Percentiles rank a stretch among this genome's conserved stretches.
Conservation (phyloP, 2,888 invertebrate genomes). For the Philaethria dido region DNA sequence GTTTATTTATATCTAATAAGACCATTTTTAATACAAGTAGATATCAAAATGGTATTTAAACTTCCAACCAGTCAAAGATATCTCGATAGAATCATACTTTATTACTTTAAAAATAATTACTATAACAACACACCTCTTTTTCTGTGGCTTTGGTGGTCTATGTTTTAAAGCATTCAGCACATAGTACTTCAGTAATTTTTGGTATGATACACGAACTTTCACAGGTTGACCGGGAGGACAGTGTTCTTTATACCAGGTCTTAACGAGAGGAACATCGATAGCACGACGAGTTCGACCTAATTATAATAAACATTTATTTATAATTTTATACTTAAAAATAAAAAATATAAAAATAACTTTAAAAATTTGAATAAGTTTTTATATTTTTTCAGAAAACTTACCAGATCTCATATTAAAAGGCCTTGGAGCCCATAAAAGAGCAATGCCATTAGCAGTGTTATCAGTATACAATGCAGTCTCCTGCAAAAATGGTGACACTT, state of each 20-base stretch:
- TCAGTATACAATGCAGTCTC: conserved; percentile 98
- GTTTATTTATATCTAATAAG: too few relatives aligned
- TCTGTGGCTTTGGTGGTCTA: conserved; percentile 98
- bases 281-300: conserved; percentile 95
- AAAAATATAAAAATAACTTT: neutral
- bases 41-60: too few relatives aligned
- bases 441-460: conserved; percentile 99
- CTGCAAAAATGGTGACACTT: conserved; percentile 95
- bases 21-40: too few relatives aligned
- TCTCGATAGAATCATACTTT: neutral
- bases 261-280: conserved; percentile 98
- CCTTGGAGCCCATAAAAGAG: conserved; percentile 98
- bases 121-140: conserved; percentile 91
- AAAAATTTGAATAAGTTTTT: neutral
- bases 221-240: conserved; percentile 98
- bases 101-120: neutral
- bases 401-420: conserved; percentile 98
- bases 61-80: too few relatives aligned
- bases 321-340: too few relatives aligned
- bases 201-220: conserved; percentile 99
- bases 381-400: conserved; percentile 47
- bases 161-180: conserved; percentile 99
- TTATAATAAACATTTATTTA: too few relatives aligned
- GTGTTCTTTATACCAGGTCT: conserved; percentile 98
- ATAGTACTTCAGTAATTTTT: conserved; percentile 98